phyloP scores from a whole-genome alignment of 2,113 vertebrate genomes.

The Neomonachus schauinslandi region DNA sequence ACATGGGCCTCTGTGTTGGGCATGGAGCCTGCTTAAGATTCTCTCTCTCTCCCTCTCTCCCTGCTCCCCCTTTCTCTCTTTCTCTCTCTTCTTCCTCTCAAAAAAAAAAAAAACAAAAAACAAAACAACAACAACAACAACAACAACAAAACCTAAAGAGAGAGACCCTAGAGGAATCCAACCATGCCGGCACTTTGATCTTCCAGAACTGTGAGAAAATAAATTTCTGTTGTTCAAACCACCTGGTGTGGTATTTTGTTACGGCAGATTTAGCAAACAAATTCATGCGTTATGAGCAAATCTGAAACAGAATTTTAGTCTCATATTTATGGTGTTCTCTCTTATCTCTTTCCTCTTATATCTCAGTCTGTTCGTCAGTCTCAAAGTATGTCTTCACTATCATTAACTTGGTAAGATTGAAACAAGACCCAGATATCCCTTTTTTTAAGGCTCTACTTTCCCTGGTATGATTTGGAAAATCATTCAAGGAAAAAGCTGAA shows the following conservation, averaged over 20 bases:
- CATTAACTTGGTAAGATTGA: not conserved
- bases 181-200: not conserved
- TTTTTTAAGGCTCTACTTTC: not conserved
- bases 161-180: not conserved
- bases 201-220: not conserved
- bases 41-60: not conserved
- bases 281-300: not conserved
- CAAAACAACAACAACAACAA: too few species aligned
- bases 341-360: not conserved
- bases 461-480: not conserved
- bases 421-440: not conserved
- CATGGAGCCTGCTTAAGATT: not conserved
- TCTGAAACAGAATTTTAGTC: not conserved
- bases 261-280: not conserved
- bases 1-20: not conserved
- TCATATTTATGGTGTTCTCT: not conserved
- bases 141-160: not conserved
- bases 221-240: not conserved
- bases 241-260: not conserved
- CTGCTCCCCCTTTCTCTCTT: too few species aligned
- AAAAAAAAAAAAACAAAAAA: too few species aligned
- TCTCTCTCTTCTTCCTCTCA: too few species aligned
- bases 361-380: not conserved
- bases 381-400: not conserved
- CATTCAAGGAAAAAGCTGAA: not conserved